phyloP scores from a whole-genome alignment of 1,140 invertebrate species.

The Drosophila athabasca region DNA sequence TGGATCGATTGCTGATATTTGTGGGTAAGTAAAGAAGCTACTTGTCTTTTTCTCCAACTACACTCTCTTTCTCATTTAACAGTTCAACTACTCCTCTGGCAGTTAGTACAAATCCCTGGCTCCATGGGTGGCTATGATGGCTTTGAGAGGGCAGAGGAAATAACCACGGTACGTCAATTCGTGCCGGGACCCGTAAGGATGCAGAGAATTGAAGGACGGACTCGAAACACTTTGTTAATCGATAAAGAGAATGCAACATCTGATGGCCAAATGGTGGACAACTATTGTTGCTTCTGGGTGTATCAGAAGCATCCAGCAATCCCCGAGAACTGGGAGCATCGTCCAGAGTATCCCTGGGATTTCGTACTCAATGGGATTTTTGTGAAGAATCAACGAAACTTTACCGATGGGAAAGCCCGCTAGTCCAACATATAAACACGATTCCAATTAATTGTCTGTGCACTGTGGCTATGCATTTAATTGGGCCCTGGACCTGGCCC shows the following conservation, averaged over 20 bases:
- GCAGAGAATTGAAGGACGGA: conserved; percentile 28
- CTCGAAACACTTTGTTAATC: conserved; percentile 9
- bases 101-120: too few relatives aligned
- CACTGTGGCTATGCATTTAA: conserved; percentile 56
- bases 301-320: conserved; percentile 45
- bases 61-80: too few relatives aligned
- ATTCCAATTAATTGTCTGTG: conserved; percentile 18
- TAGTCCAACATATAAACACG: background rate
- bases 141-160: conserved; percentile 32
- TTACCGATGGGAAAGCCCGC: background rate
- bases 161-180: conserved; percentile 12
- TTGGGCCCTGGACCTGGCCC: conserved; percentile 46
- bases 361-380: conserved; percentile 49
- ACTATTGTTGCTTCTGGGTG: conserved; percentile 68
- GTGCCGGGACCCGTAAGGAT: background rate
- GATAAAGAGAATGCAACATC: background rate
- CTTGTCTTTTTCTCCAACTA: too few relatives aligned
- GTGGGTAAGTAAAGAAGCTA: too few relatives aligned
- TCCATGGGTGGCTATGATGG: conserved; percentile 6
- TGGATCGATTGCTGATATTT: background rate
- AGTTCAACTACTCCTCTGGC: background rate
- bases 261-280: conserved; percentile 14
- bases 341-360: conserved; percentile 45
- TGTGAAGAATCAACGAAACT: conserved; percentile 35
- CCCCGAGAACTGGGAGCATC: conserved; percentile 26